Conservation (phyloP, 2,797 vertebrate species). For the Amniataba percoides region DNA sequence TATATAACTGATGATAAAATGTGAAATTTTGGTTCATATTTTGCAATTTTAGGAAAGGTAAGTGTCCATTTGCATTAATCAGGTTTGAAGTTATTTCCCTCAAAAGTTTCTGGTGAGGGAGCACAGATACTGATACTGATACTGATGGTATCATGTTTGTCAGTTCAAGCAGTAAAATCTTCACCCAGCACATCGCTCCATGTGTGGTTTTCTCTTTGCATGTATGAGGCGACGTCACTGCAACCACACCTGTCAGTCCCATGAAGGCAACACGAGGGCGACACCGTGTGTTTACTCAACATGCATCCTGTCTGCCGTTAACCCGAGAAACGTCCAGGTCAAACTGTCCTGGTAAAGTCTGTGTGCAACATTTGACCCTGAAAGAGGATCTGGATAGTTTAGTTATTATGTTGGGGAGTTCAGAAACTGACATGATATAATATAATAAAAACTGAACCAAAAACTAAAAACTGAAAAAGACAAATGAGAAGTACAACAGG, state of each 20-base stretch:
- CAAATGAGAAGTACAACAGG: background rate
- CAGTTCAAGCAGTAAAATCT: too few relatives aligned
- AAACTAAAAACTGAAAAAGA: too few relatives aligned
- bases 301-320: background rate
- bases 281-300: slow-evolving; percentile 41
- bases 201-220: background rate
- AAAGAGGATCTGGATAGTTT: background rate
- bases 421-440: background rate
- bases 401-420: background rate
- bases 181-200: background rate
- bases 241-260: slow-evolving; percentile 15
- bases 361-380: background rate
- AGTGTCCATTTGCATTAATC: background rate
- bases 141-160: background rate
- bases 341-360: background rate
- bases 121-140: background rate
- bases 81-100: background rate
- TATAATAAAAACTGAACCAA: background rate
- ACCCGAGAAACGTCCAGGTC: background rate
- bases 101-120: background rate
- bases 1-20: background rate
- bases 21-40: background rate
- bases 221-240: slow-evolving; percentile 12
- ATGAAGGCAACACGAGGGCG: slow-evolving; percentile 27
- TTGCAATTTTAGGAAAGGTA: background rate